These are phyloP conservation scores for Caenorhabditis zanzibari DNA, from an alignment of 2,888 invertebrate species.

Conservation along the genomic window DNA sequence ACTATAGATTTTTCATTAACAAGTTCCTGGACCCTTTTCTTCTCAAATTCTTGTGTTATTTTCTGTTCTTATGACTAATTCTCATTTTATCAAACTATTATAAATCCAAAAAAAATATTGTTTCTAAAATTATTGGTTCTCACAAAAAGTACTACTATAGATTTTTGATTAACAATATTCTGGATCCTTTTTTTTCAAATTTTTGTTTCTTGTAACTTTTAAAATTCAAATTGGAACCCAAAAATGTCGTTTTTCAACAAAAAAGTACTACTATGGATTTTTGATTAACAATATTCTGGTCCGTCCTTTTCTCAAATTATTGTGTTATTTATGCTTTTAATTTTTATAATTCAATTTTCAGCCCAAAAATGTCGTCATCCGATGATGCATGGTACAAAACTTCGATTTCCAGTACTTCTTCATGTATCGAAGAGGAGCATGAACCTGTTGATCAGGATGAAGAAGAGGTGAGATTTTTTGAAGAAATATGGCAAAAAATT, in stretches of 20 bases:
- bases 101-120: too few relatives aligned
- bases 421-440: slow-evolving; percentile 61
- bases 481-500: not conserved
- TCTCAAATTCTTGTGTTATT: not conserved
- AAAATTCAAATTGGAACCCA: not conserved
- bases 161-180: not conserved
- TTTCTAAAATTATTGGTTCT: too few relatives aligned
- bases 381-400: slow-evolving; percentile 56
- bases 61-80: too few relatives aligned
- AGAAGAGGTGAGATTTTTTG: slow-evolving; percentile 42
- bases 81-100: too few relatives aligned
- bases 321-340: not conserved
- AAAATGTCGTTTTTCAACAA: too few relatives aligned
- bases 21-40: too few relatives aligned
- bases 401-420: slow-evolving; percentile 46
- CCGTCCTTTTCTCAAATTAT: not conserved
- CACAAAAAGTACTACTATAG: not conserved
- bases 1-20: too few relatives aligned
- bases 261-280: not conserved
- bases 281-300: not conserved
- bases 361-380: slow-evolving; percentile 10
- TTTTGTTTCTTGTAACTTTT: not conserved
- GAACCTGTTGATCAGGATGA: slow-evolving; percentile 63
- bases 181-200: not conserved
- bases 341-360: not conserved